Base-by-base conservation (phyloP, 2,888 invertebrate genomes). In the Sarcophaga rosellei region DNA sequence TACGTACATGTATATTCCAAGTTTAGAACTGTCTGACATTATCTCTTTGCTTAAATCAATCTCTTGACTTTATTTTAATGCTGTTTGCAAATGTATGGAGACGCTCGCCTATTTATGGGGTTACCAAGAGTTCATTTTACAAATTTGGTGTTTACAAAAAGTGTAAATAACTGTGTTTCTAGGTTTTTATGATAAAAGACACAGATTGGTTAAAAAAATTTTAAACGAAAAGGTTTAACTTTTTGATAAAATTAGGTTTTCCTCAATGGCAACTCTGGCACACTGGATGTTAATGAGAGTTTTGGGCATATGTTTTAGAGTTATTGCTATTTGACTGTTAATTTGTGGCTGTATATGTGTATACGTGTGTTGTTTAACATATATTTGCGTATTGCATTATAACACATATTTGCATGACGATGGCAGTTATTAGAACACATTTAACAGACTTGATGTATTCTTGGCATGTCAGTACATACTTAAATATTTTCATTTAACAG, bases 21-120 rank as follows among this genome's bases (percentile, higher is more conserved):
- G 65, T 80, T 21, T 62, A 59, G 15, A 74, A 62, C 69, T 57
- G 69, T 53, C 69, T 57, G 69, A 44, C 81, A 63, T 75, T 75
- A 75, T 81, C 81, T 75, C 23, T 75, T 75, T 57, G 68, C 23
- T 21, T n/a, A 75, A 75, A 75, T 81, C 74, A 63, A 47, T 75
- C 6, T 53, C 17, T 23, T 53, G 53, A 68, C 74, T 69, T 53
- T 59, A 75, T 23, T 81, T 63, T 62, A 53, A 35, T 12, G 12
- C 10, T 69, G 53, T 63, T 69, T 75, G 1, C 61, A 75, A 74
- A 68, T 61, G 21, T 5, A 47, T 61, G 35, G 23, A 12, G 53
- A 53, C 17, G 4, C 0, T 53, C 17, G 53, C 4, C 53, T 53
- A 12, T 53, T 53, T 53, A 15, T 53, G 5, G 53, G 12, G 53